Evolutionary conservation across 2,888 invertebrate species (phyloP).

Genomic region (Drosophila peninsularis): DNA sequence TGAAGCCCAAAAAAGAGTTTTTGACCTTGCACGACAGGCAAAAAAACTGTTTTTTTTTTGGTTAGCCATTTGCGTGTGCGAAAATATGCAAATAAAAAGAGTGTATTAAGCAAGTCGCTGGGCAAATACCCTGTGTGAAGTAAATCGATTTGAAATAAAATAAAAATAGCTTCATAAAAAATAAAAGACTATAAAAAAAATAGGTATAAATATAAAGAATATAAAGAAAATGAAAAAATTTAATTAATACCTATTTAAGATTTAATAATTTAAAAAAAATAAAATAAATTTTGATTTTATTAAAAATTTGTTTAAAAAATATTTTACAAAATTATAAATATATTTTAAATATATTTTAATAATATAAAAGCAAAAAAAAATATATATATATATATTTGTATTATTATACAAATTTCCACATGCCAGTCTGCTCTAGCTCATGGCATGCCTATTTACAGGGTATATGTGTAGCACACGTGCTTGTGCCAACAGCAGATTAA

Average conservation of each 20-base stretch:
- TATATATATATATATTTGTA: no score
- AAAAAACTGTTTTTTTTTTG: conserved; percentile 21
- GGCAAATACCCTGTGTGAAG: background rate
- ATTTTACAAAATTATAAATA: no score
- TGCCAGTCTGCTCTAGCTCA: background rate
- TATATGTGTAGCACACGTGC: conserved; percentile 28
- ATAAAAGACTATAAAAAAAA: no score
- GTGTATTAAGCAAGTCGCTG: background rate
- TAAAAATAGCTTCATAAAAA: background rate
- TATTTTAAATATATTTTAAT: background rate
- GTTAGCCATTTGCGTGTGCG: conserved; percentile 34
- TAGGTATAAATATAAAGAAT: no score
- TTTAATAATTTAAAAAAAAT: background rate
- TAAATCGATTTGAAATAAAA: background rate
- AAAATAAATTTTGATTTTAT: no score
- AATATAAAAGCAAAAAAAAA: no score
- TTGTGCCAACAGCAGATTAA: conserved; percentile 30
- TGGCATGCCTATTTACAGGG: conserved; percentile 6
- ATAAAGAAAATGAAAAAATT: no score
- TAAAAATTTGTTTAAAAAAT: no score
- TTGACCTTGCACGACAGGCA: conserved; percentile 45
- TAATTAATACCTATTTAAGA: no score
- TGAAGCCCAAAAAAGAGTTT: conserved; percentile 29
- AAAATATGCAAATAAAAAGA: conserved; percentile 33
- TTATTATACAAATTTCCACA: background rate